These are phyloP conservation scores for Ceyx erithaca DNA, from an alignment of 2,797 vertebrate genomes.

Conservation along the genomic window DNA sequence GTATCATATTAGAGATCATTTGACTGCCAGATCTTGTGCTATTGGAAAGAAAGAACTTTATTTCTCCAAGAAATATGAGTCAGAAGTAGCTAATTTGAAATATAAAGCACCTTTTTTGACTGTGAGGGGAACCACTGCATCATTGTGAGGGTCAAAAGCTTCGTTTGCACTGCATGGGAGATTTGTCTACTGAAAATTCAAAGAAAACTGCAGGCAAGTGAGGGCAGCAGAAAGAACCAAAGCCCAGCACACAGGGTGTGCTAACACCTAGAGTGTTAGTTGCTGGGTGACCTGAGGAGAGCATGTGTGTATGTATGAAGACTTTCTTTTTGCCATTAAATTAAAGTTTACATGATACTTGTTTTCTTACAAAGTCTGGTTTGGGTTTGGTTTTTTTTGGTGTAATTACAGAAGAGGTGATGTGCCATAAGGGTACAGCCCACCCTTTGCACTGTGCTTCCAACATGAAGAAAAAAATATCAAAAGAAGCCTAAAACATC, in stretches of 20 bases:
- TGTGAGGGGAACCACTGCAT: neutral
- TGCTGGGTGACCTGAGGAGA: neutral
- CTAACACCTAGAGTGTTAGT: accelerated
- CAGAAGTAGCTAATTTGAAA: neutral
- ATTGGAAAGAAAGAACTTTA: neutral
- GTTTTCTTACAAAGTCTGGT: neutral
- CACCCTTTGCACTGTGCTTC: neutral
- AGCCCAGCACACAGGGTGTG: neutral
- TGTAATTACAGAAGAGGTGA: neutral
- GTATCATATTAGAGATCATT: neutral
- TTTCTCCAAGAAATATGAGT: neutral
- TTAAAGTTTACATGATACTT: neutral
- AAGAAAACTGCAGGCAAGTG: neutral
- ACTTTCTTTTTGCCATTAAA: neutral
- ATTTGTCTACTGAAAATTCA: neutral
- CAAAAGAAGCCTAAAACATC: neutral
- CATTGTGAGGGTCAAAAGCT: neutral
- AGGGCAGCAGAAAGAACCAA: neutral
- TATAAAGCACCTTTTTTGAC: neutral
- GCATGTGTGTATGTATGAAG: accelerated
- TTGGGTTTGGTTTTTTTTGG: neutral
- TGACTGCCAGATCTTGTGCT: neutral
- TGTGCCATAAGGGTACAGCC: neutral
- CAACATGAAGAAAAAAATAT: neutral
- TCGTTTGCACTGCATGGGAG: neutral